Evolutionary conservation across 2,113 vertebrate species (phyloP).

Genomic region (Globicephala melas): DNA sequence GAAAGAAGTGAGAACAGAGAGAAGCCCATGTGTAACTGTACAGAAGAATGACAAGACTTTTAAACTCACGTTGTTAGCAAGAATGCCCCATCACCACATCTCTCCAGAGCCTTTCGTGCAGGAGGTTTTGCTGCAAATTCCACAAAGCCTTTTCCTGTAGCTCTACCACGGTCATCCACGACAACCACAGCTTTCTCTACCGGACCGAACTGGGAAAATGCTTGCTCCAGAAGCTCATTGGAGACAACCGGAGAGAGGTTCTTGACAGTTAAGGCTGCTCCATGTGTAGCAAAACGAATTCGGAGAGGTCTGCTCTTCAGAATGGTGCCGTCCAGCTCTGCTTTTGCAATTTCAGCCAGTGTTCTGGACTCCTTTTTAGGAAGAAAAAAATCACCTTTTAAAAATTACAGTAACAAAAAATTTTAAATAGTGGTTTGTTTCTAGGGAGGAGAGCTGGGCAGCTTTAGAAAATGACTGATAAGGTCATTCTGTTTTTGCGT

Average conservation of each 20-base stretch:
- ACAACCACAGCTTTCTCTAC: slow-evolving; percentile 96
- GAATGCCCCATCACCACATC: slow-evolving; percentile 95
- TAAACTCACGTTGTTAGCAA: slow-evolving; percentile 94
- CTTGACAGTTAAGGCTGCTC: slow-evolving; percentile 92
- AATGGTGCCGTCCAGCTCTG: slow-evolving; percentile 94
- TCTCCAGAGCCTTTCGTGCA: slow-evolving; percentile 95
- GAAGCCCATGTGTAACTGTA: background rate
- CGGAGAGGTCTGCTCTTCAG: slow-evolving; percentile 93
- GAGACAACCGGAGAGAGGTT: slow-evolving; percentile 95
- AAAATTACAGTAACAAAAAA: background rate
- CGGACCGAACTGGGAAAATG: slow-evolving; percentile 95
- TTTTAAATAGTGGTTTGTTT: slow-evolving; percentile 12
- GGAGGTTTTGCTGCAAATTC: slow-evolving; percentile 96
- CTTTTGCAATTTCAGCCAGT: slow-evolving; percentile 97
- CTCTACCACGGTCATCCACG: slow-evolving; percentile 95
- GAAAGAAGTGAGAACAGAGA: slow-evolving; percentile 2
- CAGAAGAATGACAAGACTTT: background rate
- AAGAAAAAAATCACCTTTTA: slow-evolving; percentile 74
- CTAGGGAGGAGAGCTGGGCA: background rate
- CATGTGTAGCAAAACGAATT: slow-evolving; percentile 95
- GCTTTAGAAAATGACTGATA: background rate
- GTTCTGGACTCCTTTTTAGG: slow-evolving; percentile 93
- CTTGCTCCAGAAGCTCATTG: slow-evolving; percentile 97
- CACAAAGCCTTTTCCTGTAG: slow-evolving; percentile 94
- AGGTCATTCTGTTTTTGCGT: background rate